Evolutionary conservation across 2,888 invertebrate species (phyloP), one percentile per base, ranked within the genome.

Genomic region (Dioctria rufipes): DNA sequence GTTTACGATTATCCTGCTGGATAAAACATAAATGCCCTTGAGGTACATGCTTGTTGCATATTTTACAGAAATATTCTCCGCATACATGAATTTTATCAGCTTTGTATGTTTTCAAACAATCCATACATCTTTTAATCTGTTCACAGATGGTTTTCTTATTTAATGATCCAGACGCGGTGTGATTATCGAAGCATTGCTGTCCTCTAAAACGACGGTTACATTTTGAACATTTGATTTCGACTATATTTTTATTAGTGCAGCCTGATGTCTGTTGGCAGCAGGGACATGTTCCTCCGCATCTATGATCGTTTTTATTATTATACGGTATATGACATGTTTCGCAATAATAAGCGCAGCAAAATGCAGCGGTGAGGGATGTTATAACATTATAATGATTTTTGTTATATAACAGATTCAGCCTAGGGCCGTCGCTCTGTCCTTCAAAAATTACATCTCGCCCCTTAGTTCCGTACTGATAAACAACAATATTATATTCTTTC

Each of bases 11-110:
- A 49, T 65, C 78, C 6, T 46, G 63, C 49, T 78, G 78, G 37
- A 78, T 78, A 37, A 46, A 78, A 11, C 63, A 65, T 5, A 61
- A 43, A 61, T 77, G 77, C 9, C 40, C 61, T 61, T 61, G 11
- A 5, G 60, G 42, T 65, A 49, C 78, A 42, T 63, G 13, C 39
- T n/a, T 78, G 5, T 65, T 3, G 39, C 78, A 78, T 51, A 65
- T 65, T 46, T 78, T 63, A 65, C 78, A 78, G 65, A 78, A 78
- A 49, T 49, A 49, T 78, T 78, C 78, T 63, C 61, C 78, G 39
- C 78, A 78, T 3, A 49, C 25, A 40, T 78, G 78, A 25, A 39
- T 37, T 65, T 46, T 78, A 5, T 13, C 5, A 0, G 49, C 2
- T 49, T 51, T 46, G 49, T 69, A 69, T 13, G 49, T 46, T 69